phyloP scores from a whole-genome alignment of 92 coral and sea anemone genomes.

The Bergia sp. region DNA sequence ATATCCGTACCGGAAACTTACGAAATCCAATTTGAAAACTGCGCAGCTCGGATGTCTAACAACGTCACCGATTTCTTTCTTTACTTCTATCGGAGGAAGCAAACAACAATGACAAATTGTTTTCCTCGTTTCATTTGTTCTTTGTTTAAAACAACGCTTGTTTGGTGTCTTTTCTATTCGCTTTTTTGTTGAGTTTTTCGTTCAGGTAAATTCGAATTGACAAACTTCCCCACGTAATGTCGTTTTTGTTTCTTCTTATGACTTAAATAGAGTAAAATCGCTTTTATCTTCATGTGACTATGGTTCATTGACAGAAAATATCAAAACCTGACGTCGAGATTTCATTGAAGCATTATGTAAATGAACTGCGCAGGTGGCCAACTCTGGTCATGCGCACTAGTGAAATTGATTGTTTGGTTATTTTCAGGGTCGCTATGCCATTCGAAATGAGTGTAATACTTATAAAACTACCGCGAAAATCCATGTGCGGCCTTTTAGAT shows the following conservation, averaged over 20 bases:
- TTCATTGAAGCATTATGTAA: neutral
- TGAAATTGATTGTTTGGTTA: constrained; percentile 3
- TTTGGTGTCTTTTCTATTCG: neutral
- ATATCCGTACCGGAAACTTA: neutral
- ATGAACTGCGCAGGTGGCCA: constrained; percentile 26
- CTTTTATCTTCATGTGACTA: neutral
- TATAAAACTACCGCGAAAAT: constrained; percentile 34
- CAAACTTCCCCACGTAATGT: neutral
- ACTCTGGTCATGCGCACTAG: constrained; percentile 12
- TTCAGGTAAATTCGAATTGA: neutral
- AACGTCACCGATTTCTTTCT: constrained; percentile 21
- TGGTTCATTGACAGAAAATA: neutral
- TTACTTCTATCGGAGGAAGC: constrained; percentile 3
- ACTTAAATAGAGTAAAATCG: neutral
- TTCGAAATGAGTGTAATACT: constrained; percentile 20
- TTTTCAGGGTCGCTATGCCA: neutral
- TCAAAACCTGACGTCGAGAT: neutral
- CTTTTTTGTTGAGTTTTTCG: neutral
- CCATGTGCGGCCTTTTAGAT: constrained; percentile 30
- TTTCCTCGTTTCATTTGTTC: neutral
- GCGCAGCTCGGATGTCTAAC: neutral
- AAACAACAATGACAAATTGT: neutral
- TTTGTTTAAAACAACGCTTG: neutral
- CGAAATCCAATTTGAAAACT: neutral
- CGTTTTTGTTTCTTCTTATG: neutral